Percentiles rank a stretch among this genome's conserved stretches.
These are phyloP conservation scores for Thinocorus orbignyianus DNA, from an alignment of 2,113 vertebrate genomes.

Conservation along the genomic window DNA sequence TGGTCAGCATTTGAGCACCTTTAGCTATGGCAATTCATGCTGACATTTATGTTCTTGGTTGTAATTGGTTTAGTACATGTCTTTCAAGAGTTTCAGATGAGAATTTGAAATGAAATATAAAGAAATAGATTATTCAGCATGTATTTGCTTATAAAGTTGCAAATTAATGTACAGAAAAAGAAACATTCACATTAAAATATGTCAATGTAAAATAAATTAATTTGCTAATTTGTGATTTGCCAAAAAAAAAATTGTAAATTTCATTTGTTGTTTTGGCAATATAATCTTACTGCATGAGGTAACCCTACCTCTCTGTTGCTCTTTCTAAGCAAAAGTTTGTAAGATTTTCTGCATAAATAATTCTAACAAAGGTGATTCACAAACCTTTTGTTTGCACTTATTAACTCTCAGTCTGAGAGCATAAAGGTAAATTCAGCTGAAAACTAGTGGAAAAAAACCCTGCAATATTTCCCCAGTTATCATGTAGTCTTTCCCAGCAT, in stretches of 20 bases:
- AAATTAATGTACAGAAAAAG: not conserved
- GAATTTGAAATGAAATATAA: not conserved
- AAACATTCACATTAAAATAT: not conserved
- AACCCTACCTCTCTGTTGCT: not conserved
- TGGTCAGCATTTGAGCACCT: not conserved
- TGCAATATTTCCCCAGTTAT: not conserved
- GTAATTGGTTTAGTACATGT: not conserved
- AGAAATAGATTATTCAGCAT: not conserved
- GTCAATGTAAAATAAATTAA: not conserved
- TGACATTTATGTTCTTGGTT: not conserved
- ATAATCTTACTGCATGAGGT: not conserved
- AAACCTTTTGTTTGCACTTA: not conserved
- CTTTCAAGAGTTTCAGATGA: not conserved
- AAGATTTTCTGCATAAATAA: not conserved
- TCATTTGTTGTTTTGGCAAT: slow-evolving; percentile 41
- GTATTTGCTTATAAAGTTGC: not conserved
- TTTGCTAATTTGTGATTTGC: not conserved
- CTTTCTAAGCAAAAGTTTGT: not conserved
- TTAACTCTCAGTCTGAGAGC: not conserved
- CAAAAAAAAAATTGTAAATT: not conserved
- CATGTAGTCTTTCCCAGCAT: not conserved
- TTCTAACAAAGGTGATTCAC: not conserved
- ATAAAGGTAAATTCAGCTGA: not conserved
- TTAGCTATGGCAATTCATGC: not conserved
- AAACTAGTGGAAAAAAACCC: not conserved